Base-by-base conservation (phyloP, 2,113 vertebrate species). In the Lampris incognitus region DNA sequence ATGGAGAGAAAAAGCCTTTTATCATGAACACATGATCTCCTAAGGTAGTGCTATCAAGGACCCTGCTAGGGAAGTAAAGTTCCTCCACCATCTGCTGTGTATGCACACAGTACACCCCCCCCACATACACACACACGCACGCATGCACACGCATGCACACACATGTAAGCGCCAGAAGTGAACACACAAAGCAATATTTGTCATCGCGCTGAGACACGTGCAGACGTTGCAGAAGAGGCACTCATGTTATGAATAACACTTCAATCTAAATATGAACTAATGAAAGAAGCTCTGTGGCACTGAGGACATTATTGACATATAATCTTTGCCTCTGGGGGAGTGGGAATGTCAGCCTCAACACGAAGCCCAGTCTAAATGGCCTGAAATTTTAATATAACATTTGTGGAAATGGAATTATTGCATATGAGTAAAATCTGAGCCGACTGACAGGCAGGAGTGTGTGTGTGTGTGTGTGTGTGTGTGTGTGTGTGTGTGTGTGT, bases 401-500 rank as follows among this genome's bases (percentile, higher is more conserved):
- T 89, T 91, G 66, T 76, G 66, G 77, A 92, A 91, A 88, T 88
- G 71, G 86, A 91, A 92, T 91, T 89, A 85, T 87, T 79, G 74
- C 79, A 37, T 72, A 87, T 91, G 86, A 84, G 85, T 82, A 87
- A 78, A 91, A 91, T 87, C 83, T 72, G 76, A 65, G 68, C 62
- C 65, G 48, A 87, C 68, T 77, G 78, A 79, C 65, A 71, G 87
- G 86, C 81, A 85, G 72, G 84, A 78, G 74, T 1, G 6, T 55
- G 36, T 60, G 66, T 59, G 59, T 39, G 40, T 46, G 4, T 59
- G 37, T 37, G 55, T 44, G 63, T 42, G 63, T 83, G 71, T 60
- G 66, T 59, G 59, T 39, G 40, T 46, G 4, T 59, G 37, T 37
- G 55, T 44, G 63, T 42, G 63, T 83, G 71, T 60, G 66, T 59